Evolutionary conservation across 1,140 invertebrate species (phyloP).

Genomic region (Drosophila pachea): DNA sequence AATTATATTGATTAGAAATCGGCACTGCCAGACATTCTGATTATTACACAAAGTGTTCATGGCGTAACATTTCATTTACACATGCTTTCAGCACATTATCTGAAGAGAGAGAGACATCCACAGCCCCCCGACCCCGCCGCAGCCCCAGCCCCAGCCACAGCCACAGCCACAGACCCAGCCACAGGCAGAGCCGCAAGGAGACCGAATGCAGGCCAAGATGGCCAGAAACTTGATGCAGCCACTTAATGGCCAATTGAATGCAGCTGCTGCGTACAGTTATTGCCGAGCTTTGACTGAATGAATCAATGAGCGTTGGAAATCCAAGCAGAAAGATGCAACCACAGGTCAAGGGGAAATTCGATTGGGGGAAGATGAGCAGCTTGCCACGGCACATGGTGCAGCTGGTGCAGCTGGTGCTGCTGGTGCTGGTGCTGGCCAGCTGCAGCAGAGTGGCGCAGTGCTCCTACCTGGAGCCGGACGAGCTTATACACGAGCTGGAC

Average conservation of each 20-base stretch:
- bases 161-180: conserved; percentile 6
- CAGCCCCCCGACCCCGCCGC: conserved; percentile 3
- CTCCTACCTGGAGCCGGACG: conserved; percentile 74
- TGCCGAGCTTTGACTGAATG: conserved; percentile 18
- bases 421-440: conserved; percentile 32
- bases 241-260: conserved; percentile 39
- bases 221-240: conserved; percentile 18
- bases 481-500: conserved; percentile 78
- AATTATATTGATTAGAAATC: background rate
- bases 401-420: conserved; percentile 8
- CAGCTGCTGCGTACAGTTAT: conserved; percentile 43
- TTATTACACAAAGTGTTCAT: background rate
- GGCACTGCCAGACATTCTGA: background rate
- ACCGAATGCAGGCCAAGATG: conserved; percentile 14
- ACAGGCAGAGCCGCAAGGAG: background rate
- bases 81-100: conserved; percentile 2
- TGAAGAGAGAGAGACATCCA: background rate
- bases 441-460: conserved; percentile 18
- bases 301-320: conserved; percentile 48
- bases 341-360: conserved; percentile 34
- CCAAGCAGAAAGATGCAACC: conserved; percentile 51
- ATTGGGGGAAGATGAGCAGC: conserved; percentile 18
- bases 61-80: conserved; percentile 8
- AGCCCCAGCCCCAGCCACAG: background rate
- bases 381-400: conserved; percentile 6